Percentiles rank a stretch among this genome's conserved stretches.
These are phyloP conservation scores for Leptinotarsa defecta DNA, from an alignment of 1,140 invertebrate genomes.

Conservation along the genomic window DNA sequence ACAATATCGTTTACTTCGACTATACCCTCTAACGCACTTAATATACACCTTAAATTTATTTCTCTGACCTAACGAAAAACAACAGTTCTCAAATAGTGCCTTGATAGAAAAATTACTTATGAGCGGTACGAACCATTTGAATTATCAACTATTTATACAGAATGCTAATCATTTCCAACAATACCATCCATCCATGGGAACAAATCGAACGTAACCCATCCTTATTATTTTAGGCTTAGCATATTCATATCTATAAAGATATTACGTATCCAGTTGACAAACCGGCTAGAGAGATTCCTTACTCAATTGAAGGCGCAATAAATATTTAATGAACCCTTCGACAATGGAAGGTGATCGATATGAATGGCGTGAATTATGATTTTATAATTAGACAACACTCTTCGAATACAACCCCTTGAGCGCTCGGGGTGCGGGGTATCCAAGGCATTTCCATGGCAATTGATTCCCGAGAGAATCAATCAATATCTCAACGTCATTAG, in stretches of 20 bases:
- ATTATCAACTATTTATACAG: no score
- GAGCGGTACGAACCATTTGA: no score
- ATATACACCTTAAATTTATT: no score
- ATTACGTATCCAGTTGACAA: not conserved
- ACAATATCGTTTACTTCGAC: no score
- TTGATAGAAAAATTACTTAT: no score
- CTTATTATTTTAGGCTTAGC: slow-evolving; percentile 13
- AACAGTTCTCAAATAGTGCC: no score
- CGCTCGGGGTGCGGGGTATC: not conserved
- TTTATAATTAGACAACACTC: slow-evolving; percentile 19
- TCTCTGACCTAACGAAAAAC: no score
- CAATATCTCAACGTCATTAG: slow-evolving; percentile 23
- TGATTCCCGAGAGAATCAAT: slow-evolving; percentile 20
- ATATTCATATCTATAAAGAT: slow-evolving; percentile 1
- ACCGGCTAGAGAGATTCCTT: not conserved
- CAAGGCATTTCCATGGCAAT: slow-evolving; percentile 21
- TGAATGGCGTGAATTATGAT: slow-evolving; percentile 24
- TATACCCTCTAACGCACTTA: no score
- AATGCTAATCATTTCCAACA: no score
- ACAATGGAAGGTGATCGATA: slow-evolving; percentile 9
- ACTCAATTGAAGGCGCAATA: slow-evolving; percentile 1
- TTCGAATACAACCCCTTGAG: not conserved
- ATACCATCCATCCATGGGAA: no score
- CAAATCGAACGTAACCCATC: no score
- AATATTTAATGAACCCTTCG: slow-evolving; percentile 14